These are phyloP conservation scores for Elaphurus davidianus DNA, from an alignment of 2,113 vertebrate genomes.

Conservation along the genomic window DNA sequence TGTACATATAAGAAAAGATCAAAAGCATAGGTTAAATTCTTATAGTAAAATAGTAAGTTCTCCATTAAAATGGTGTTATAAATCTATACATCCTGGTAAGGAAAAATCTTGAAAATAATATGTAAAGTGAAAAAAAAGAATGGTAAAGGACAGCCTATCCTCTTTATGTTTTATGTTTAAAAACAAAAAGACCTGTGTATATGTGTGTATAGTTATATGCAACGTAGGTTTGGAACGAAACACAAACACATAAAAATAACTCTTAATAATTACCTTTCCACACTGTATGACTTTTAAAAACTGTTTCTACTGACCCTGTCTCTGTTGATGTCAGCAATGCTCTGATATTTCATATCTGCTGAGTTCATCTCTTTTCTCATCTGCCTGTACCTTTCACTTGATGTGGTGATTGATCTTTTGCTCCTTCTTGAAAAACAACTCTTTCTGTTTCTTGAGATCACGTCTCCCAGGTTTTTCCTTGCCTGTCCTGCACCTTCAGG, in stretches of 20 bases:
- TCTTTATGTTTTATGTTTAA: neutral
- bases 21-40: neutral
- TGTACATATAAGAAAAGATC: neutral
- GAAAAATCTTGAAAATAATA: neutral
- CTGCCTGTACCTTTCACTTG: neutral
- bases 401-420: neutral
- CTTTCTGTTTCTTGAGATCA: neutral
- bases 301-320: neutral
- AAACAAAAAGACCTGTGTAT: neutral
- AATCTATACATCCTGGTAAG: neutral
- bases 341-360: neutral
- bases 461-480: neutral
- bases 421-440: neutral
- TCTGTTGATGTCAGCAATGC: neutral
- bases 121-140: neutral
- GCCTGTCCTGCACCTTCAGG: neutral
- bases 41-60: neutral
- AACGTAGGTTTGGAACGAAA: neutral
- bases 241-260: neutral
- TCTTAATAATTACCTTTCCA: neutral
- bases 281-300: neutral
- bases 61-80: neutral
- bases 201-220: neutral
- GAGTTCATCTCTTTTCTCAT: neutral
- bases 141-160: neutral